Base-by-base conservation (phyloP, 2,113 vertebrate genomes). In the Heptranchias perlo region DNA sequence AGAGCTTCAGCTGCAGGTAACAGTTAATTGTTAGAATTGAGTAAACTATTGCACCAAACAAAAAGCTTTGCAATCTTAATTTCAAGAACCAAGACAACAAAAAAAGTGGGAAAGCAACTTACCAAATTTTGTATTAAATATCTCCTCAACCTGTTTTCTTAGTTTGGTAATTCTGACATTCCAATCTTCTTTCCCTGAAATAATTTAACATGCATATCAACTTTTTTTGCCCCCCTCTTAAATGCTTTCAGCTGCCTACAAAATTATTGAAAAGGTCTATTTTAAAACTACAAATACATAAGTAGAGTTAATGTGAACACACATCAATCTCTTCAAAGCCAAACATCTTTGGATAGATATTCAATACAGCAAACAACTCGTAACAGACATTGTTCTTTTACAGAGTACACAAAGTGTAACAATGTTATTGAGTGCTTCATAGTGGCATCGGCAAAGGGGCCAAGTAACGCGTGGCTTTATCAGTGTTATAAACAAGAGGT, bases 61-160 rank as follows among this genome's bases (percentile, higher is more conserved):
- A 31, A 52, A 13, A 31, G 44, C 23, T 64, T 47, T 49, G 2
- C 23, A 67, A 52, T 49, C 4, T n/a, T 94, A 28, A 49, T 47
- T 95, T 73, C 65, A 31, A 54, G 61, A 91, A 91, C 52, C 1
- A 4, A 44, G 52, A 91, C 11, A 16, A 61, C 54, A n/a, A 58
- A 91, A 58, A 91, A 95, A 18, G 11, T 31, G n/a, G 49, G 86
- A 54, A 54, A 16, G 8, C 67, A 94, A 97, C 97, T 97, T 96
- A 98, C 98, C 98, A 96, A 98, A 98, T 96, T 98, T 98, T 25
- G 89, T n/a, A 96, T 97, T 98, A 97, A 98, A 98, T 96, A 98
- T 97, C 95, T 98, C 98, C 96, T 98, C 98, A 87, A 98, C 98
- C 96, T 98, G 96, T 62, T 97, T 98, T 96, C 98, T 98, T 67